Percentiles rank a stretch among this genome's conserved stretches.
Conservation (phyloP, 2,888 invertebrate species). For the Zelleria hepariella region DNA sequence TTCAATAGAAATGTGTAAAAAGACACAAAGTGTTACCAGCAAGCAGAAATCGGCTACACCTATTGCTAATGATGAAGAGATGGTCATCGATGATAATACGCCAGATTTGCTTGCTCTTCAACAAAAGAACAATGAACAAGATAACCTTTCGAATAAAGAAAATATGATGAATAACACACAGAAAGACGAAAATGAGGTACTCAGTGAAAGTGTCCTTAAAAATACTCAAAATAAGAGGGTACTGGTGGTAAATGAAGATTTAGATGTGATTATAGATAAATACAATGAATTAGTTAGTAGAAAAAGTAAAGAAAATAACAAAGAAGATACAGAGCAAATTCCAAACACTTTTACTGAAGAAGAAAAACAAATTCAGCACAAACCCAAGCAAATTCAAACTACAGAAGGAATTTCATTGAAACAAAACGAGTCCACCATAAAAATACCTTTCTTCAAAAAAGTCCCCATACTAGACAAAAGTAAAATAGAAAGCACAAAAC, state of each 20-base stretch:
- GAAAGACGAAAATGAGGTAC: background rate
- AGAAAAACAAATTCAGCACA: background rate
- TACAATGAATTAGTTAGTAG: constrained; percentile 9
- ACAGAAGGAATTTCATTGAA: background rate
- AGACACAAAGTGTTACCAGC: constrained; percentile 30
- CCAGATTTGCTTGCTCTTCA: constrained; percentile 15
- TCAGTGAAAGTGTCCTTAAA: background rate
- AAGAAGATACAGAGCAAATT: constrained; percentile 3
- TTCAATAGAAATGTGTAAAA: constrained; percentile 59
- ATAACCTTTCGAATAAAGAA: background rate
- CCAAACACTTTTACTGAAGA: background rate
- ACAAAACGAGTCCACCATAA: constrained; percentile 9
- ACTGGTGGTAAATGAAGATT: too few relatives aligned
- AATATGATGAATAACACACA: background rate
- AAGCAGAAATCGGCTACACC: constrained; percentile 4
- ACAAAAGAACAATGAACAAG: background rate
- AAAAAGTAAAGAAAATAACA: constrained; percentile 7
- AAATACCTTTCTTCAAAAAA: constrained; percentile 40
- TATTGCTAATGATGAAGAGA: constrained; percentile 1
- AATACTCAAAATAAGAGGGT: too few relatives aligned
- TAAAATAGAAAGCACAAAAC: constrained; percentile 15
- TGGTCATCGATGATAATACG: constrained; percentile 42
- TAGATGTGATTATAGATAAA: background rate
- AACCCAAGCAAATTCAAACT: background rate
- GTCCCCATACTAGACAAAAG: constrained; percentile 22